A percentile compares a stretch with the other conserved stretches of the same genome.
Evolutionary conservation across 2,113 vertebrate genomes (phyloP).

Genomic region (Rhipidura dahli): DNA sequence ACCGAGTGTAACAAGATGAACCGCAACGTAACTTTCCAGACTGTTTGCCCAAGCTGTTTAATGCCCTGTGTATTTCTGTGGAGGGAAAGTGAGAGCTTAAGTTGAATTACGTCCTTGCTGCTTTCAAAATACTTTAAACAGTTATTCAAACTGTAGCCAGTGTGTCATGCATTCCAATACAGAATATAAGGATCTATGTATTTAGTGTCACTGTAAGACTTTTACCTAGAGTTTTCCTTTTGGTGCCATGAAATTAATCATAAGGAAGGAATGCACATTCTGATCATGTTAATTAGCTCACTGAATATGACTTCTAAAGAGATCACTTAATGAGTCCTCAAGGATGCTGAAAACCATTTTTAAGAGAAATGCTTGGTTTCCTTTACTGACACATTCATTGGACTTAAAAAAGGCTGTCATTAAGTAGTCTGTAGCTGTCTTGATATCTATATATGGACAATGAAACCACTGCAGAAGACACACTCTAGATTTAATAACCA

Average conservation of each 20-base stretch:
- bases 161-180: slow-evolving; percentile 36
- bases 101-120: slow-evolving; percentile 38
- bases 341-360: slow-evolving; percentile 27
- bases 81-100: slow-evolving; percentile 8
- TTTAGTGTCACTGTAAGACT: not conserved
- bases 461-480: not conserved
- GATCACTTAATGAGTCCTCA: not conserved
- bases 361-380: not conserved
- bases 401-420: not conserved
- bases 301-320: slow-evolving; percentile 5
- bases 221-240: not conserved
- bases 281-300: slow-evolving; percentile 23
- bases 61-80: slow-evolving; percentile 2
- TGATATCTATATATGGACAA: not conserved
- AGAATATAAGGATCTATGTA: not conserved
- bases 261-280: slow-evolving; percentile 31
- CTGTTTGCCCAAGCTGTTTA: slow-evolving; percentile 25
- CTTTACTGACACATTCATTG: not conserved
- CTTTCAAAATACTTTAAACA: slow-evolving; percentile 33
- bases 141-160: not conserved
- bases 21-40: slow-evolving; percentile 18
- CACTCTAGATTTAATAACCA: not conserved
- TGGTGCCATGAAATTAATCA: not conserved
- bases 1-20: slow-evolving; percentile 4
- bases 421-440: not conserved